These are phyloP conservation scores for Drosophila littoralis DNA, from an alignment of 1,140 invertebrate genomes.

Conservation along the genomic window DNA sequence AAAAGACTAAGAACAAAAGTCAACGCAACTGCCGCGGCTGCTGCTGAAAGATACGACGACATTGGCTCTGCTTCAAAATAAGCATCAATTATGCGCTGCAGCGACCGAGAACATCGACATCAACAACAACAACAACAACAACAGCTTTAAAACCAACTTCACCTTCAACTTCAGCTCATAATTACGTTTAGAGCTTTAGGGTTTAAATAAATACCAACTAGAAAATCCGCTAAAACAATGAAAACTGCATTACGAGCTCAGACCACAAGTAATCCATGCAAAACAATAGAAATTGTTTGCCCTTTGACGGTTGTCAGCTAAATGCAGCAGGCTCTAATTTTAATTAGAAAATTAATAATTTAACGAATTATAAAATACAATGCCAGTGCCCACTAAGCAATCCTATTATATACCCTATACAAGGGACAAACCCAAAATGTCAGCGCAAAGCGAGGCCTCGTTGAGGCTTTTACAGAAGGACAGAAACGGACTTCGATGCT, in stretches of 20 bases:
- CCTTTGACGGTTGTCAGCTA: conserved; percentile 19
- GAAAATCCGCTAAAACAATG: conserved; percentile 17
- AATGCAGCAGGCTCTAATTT: conserved; percentile 10
- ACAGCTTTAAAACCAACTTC: neutral
- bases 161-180: conserved; percentile 24
- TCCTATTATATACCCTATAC: no score
- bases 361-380: neutral
- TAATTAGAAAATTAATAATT: conserved; percentile 34
- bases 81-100: conserved; percentile 24
- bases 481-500: no score
- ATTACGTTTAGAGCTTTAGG: conserved; percentile 10
- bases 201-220: neutral
- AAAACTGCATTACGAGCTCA: conserved; percentile 1
- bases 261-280: conserved; percentile 12
- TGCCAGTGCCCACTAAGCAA: no score
- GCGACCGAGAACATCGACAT: neutral
- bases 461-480: no score
- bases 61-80: neutral
- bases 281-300: conserved; percentile 10
- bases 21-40: neutral
- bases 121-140: neutral
- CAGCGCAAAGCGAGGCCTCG: no score
- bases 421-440: no score
- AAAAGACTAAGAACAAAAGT: conserved; percentile 31
- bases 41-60: neutral